Evolutionary conservation across 2,113 vertebrate genomes (phyloP).

Genomic region (Redunca redunca): DNA sequence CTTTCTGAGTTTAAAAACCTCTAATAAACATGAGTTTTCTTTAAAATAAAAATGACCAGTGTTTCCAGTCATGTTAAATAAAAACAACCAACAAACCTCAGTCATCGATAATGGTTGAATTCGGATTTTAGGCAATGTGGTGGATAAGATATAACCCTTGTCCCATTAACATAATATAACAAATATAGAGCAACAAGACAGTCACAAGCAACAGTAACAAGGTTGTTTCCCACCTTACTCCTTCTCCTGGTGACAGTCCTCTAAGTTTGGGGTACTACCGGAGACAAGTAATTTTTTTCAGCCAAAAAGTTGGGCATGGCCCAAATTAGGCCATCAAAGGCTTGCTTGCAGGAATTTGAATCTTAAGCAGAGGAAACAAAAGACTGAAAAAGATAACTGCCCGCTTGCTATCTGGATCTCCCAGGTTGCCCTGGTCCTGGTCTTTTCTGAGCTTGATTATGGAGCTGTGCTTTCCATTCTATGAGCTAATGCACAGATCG

Average conservation of each 20-base stretch:
- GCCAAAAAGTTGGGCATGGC: background rate
- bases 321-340: background rate
- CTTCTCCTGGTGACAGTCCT: background rate
- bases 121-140: background rate
- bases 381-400: background rate
- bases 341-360: background rate
- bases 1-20: background rate
- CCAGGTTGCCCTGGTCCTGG: background rate
- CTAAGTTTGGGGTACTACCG: background rate
- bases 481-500: background rate
- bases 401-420: background rate
- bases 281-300: background rate
- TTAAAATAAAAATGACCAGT: constrained; percentile 31
- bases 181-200: background rate
- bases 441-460: background rate
- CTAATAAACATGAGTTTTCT: background rate
- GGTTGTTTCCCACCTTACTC: background rate
- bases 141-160: background rate
- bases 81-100: background rate
- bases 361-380: background rate
- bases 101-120: background rate
- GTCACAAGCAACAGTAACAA: background rate
- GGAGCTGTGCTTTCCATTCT: background rate
- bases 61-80: background rate
- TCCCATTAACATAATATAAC: background rate